phyloP scores from a whole-genome alignment of 2,797 vertebrate genomes.

The Aphelocoma californica region DNA sequence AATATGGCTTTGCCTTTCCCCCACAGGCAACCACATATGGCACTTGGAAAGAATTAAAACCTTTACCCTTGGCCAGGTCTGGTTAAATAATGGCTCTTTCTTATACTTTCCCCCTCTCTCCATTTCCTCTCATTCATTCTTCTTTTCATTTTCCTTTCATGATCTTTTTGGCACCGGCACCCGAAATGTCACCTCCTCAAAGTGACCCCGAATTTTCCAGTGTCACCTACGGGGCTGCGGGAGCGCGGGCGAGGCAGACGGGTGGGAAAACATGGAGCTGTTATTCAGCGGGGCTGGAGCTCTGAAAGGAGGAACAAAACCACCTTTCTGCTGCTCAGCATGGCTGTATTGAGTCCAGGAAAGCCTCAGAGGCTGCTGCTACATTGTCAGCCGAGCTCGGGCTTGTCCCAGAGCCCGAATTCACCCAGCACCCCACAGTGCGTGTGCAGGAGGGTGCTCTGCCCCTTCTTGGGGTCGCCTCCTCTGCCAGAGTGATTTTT shows the following conservation, averaged over 20 bases:
- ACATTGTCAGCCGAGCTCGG: neutral
- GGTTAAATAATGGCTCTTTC: conserved; percentile 68
- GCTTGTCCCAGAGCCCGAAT: rapidly evolving
- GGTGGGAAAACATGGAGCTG: neutral
- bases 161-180: conserved; percentile 45
- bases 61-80: conserved; percentile 55
- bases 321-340: conserved; percentile 1
- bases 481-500: neutral
- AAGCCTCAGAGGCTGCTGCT: neutral
- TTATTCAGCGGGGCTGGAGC: neutral
- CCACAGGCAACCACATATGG: conserved; percentile 67
- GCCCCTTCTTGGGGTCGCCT: rapidly evolving
- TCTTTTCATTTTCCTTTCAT: conserved; percentile 60
- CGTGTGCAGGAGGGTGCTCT: neutral
- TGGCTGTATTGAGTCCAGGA: rapidly evolving
- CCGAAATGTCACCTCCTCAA: conserved; percentile 52
- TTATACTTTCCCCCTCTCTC: conserved; percentile 51
- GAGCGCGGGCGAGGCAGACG: neutral
- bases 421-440: rapidly evolving
- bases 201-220: conserved; percentile 60
- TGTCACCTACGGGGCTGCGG: conserved; percentile 50
- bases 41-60: conserved; percentile 74
- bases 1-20: conserved; percentile 61
- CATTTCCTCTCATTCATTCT: conserved; percentile 67
- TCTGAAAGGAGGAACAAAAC: conserved; percentile 9